phyloP scores from a whole-genome alignment of 2,113 vertebrate species.

The Galbula dea region DNA sequence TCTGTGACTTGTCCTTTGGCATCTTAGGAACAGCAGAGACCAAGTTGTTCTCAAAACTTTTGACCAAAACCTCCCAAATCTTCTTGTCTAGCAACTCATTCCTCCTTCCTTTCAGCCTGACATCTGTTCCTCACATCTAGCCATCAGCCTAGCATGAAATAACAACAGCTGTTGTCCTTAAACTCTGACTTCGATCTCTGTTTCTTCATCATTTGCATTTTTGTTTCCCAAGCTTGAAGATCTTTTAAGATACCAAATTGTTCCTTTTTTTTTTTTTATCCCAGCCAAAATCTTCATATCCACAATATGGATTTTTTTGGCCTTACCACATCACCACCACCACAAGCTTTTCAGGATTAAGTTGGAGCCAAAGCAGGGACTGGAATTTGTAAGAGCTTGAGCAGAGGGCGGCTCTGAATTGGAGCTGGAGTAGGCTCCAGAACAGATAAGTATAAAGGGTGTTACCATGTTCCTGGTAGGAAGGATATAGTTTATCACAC shows the following conservation, averaged over 20 bases:
- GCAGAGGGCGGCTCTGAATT: neutral
- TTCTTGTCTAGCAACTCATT: neutral
- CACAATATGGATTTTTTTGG: neutral
- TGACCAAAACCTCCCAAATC: neutral
- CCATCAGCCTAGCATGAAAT: neutral
- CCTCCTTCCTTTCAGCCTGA: neutral
- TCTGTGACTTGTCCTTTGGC: neutral
- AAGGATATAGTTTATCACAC: neutral
- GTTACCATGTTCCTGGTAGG: neutral
- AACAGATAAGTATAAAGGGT: neutral
- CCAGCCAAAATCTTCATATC: neutral
- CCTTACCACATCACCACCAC: rapidly evolving
- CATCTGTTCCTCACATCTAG: neutral
- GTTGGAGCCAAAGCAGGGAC: neutral
- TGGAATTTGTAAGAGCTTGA: neutral
- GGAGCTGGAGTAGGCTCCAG: neutral
- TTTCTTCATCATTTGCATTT: neutral
- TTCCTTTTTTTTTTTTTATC: neutral
- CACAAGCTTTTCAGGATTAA: neutral
- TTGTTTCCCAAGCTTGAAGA: neutral
- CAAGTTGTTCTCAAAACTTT: neutral
- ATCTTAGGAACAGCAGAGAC: neutral
- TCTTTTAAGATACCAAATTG: neutral
- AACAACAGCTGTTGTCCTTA: neutral
- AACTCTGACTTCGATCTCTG: neutral